Percentiles rank a stretch among this genome's conserved stretches.
Evolutionary conservation across 2,797 vertebrate species (phyloP).

Genomic region (Pithecia hirsuta): DNA sequence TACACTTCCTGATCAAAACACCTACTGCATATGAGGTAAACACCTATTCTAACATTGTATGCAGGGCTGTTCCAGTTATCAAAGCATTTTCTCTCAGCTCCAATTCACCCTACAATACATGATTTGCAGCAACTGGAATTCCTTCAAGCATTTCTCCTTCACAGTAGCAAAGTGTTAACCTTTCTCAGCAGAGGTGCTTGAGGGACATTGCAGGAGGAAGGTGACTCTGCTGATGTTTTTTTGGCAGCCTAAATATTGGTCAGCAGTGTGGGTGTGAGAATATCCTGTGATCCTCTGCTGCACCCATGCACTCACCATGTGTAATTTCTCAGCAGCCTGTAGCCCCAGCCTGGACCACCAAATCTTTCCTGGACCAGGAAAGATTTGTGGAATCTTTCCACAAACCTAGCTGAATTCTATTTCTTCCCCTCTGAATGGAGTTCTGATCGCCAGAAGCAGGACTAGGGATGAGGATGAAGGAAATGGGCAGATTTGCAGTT

Average conservation of each 20-base stretch:
- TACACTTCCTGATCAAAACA: background rate
- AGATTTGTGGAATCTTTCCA: no score
- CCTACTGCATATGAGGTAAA: background rate
- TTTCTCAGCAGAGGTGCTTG: background rate
- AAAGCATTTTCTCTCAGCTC: background rate
- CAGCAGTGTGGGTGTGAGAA: accelerated
- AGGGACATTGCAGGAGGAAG: background rate
- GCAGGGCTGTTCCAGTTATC: background rate
- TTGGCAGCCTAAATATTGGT: background rate
- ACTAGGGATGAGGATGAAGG: background rate
- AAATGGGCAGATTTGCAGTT: background rate
- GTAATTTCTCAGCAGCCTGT: background rate
- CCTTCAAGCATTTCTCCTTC: background rate
- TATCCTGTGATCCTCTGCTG: no score
- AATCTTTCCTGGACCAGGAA: no score
- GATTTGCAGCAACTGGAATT: background rate
- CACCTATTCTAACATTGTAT: background rate
- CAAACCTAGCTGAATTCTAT: background rate
- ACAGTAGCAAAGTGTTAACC: background rate
- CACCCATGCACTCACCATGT: accelerated
- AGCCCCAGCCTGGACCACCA: background rate
- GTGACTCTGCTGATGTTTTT: background rate
- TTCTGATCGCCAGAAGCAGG: background rate
- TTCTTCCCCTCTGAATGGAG: background rate
- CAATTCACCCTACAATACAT: background rate